Base-by-base conservation (phyloP, 2,888 invertebrate genomes). In the Nemotelus pantherinus region DNA sequence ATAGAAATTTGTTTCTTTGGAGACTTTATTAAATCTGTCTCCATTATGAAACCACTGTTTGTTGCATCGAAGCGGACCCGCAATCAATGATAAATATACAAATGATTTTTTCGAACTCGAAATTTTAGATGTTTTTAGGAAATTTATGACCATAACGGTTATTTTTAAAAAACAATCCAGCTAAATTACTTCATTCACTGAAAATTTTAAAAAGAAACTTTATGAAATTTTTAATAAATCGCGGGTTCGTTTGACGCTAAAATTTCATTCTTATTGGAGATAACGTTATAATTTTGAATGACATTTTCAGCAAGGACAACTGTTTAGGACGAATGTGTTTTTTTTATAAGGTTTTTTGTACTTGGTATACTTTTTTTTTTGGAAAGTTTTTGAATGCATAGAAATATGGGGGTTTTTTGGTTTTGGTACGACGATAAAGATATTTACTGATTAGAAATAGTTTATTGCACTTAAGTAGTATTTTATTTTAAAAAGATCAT, bases 151-250 rank as follows among this genome's bases (percentile, higher is more conserved):
- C 63, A 63, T 63, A 41, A 9, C 39, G n/a, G 48, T 50, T 5
- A 9, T 50, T 50, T 68, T 50, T 68, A 50, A 39, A 3, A 3
- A 10, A 10, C 47, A 65, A 9, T 10, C 2, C 48, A n/a, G 48
- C 48, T 50, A 63, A 50, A 50, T 50, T 50, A 7, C 5, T 50
- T 63, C 43, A 5, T 48, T 50, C 41, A 65, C 48, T 68, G 53
- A 10, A 68, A 50, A 68, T 48, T 25, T 50, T 68, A 63, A 63
- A 63, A 63, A 5, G 5, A 63, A 39, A 39, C 3, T 25, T 25
- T 9, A 57, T 10, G 63, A 63, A 58, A 63, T 68, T 68, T 68
- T 68, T 65, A 45, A 45, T 25, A 43, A 65, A 47, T 64, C 44
- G 7, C 65, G 65, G 43, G 44, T 65, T 65, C 45, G 25, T n/a